phyloP scores from a whole-genome alignment of 2,797 vertebrate species.

The Pipistrellus kuhlii region DNA sequence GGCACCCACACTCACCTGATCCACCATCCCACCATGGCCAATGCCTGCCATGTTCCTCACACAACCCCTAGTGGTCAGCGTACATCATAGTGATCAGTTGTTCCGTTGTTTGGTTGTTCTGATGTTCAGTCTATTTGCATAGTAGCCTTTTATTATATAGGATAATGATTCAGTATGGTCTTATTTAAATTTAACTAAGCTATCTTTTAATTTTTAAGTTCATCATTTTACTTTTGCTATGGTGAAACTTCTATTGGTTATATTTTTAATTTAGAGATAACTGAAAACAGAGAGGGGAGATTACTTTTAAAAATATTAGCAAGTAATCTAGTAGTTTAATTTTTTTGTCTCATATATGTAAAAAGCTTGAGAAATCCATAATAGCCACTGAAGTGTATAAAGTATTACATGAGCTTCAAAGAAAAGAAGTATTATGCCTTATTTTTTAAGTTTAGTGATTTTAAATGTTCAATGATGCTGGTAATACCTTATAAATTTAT shows the following conservation, averaged over 20 bases:
- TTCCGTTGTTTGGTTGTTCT: too few relatives aligned
- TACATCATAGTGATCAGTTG: too few relatives aligned
- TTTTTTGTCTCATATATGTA: constrained; percentile 18
- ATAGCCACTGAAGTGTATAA: not conserved
- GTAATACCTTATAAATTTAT: not conserved
- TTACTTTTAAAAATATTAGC: not conserved
- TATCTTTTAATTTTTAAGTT: not conserved
- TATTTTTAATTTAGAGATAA: not conserved
- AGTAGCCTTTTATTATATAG: too few relatives aligned
- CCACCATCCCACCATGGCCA: too few relatives aligned
- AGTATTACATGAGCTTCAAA: not conserved
- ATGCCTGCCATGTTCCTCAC: too few relatives aligned
- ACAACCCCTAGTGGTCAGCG: too few relatives aligned
- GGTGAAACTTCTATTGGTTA: not conserved
- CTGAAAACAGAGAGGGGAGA: not conserved
- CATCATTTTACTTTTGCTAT: not conserved
- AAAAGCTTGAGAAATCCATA: not conserved
- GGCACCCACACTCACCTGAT: too few relatives aligned
- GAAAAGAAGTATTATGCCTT: not conserved
- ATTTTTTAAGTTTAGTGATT: not conserved
- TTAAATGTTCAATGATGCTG: not conserved
- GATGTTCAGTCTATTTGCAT: too few relatives aligned
- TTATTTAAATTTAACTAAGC: not conserved
- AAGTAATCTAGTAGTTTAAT: not conserved
- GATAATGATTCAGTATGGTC: not conserved